Base-by-base conservation (phyloP, 2,888 invertebrate genomes). In the Nemotelus nigrinus region DNA sequence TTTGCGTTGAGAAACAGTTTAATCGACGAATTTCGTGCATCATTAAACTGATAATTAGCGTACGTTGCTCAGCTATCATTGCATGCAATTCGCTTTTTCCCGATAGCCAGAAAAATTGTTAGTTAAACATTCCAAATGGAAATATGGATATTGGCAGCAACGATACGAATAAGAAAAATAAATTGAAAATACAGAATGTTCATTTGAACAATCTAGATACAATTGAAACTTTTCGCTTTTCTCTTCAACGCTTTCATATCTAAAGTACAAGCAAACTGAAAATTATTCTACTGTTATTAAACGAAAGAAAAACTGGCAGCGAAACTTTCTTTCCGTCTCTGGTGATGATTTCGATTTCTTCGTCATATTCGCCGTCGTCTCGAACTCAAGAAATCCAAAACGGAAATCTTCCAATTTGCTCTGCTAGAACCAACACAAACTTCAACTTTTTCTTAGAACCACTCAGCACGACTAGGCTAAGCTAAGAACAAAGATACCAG, bases 141-240 rank as follows among this genome's bases (percentile, higher is more conserved):
- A 43, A 63, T 10, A 63, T 43, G 39, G 4, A 39, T 4, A 63
- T 43, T 43, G 25, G 43, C 25, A 63, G 39, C 43, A 39, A 43
- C n/a, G 39, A 8, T 43, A 3, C 43, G 41, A 8, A 41, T 43
- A 41, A 7, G 8, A 3, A 63, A 63, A 39, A 43, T 43, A 3
- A 39, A 39, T 6, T 43, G 39, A 25, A 43, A 63, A 63, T 63
- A 63, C 63, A 41, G 43, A 63, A 63, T 63, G 63, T 41, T 2
- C 43, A 63, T 63, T 63, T 63, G 63, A 63, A 39, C 43, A 63
- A 63, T 43, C 63, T 43, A 43, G 43, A 63, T 63, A 39, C 63
- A n/a, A 41, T 43, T 58, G 63, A 41, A 63, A 63, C 63, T 63
- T 63, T 63, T 43, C 25, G 25, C 25, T 25, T 25, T 25, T 25